A percentile compares a stretch with the other conserved stretches of the same genome.
Conservation (phyloP, 2,797 vertebrate genomes). For the Picus viridis region DNA sequence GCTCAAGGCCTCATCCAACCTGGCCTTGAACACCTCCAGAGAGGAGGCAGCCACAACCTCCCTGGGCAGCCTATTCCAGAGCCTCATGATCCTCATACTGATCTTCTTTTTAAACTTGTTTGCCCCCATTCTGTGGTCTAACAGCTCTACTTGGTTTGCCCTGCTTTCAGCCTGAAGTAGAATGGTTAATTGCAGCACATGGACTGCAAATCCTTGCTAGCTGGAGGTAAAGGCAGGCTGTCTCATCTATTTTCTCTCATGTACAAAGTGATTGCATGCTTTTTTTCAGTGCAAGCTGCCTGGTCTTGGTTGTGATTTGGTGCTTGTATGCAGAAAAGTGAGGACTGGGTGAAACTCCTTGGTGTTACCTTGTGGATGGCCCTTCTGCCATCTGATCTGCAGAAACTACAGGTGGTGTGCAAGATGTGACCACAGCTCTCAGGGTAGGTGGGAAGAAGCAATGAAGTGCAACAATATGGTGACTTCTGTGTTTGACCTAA, state of each 20-base stretch:
- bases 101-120: background rate
- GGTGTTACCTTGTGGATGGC: background rate
- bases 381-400: background rate
- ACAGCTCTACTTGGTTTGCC: background rate
- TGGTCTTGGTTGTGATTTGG: background rate
- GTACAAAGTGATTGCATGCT: background rate
- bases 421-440: no score
- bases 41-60: no score
- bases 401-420: no score
- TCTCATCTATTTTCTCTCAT: background rate
- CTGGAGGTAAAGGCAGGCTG: background rate
- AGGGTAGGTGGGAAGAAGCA: no score
- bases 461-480: no score
- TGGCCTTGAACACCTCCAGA: no score
- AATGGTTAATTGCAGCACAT: background rate
- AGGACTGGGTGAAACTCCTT: background rate
- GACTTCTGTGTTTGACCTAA: no score
- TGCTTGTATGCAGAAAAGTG: background rate
- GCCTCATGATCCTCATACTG: no score
- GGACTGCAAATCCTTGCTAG: background rate
- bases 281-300: background rate
- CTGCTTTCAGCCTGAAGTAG: background rate
- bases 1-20: no score
- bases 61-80: no score
- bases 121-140: background rate